Conservation (phyloP, 2,113 vertebrate species). For the Acanthisitta chloris region DNA sequence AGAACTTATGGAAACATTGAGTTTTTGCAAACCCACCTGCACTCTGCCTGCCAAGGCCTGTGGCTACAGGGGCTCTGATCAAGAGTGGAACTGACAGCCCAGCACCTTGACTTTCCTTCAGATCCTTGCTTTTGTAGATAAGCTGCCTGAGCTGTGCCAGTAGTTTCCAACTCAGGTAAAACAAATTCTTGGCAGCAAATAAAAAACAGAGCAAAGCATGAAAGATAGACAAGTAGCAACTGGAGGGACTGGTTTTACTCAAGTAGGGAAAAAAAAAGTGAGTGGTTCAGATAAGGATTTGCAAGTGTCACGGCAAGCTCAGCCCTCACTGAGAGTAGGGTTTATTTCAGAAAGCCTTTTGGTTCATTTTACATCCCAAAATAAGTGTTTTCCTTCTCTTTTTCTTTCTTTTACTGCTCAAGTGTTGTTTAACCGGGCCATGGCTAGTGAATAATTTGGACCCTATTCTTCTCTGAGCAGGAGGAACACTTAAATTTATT, state of each 20-base stretch:
- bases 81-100: not conserved
- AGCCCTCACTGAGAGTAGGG: not conserved
- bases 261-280: not conserved
- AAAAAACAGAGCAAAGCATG: not conserved
- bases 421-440: not conserved
- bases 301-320: not conserved
- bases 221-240: slow-evolving; percentile 28
- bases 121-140: not conserved
- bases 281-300: not conserved
- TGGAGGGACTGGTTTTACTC: not conserved
- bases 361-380: too few species aligned
- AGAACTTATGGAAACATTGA: not conserved
- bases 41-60: not conserved
- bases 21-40: not conserved
- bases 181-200: slow-evolving; percentile 38
- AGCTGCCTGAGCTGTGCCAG: not conserved
- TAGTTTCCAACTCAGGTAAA: not conserved
- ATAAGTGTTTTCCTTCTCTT: not conserved
- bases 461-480: not conserved
- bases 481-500: too few species aligned
- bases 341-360: not conserved
- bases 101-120: not conserved
- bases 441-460: not conserved
- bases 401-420: not conserved
- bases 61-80: not conserved